Evolutionary conservation across 2,113 vertebrate species (phyloP).

Genomic region (Psettodes erumei): DNA sequence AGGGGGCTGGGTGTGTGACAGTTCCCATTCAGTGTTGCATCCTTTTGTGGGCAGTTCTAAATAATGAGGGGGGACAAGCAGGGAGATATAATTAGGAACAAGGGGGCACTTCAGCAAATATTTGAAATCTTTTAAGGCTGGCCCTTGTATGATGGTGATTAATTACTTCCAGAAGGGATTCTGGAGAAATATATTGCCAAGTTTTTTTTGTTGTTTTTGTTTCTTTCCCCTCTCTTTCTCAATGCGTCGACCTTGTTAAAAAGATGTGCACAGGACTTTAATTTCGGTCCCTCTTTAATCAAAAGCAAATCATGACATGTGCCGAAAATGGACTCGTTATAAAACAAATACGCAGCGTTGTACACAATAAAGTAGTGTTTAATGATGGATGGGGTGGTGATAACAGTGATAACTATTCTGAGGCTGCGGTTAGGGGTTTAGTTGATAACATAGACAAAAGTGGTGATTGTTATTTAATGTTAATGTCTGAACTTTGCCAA

Average conservation of each 20-base stretch:
- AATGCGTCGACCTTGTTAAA: slow-evolving; percentile 47
- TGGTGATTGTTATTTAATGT: neutral
- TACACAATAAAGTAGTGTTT: slow-evolving; percentile 60
- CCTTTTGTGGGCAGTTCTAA: slow-evolving; percentile 92
- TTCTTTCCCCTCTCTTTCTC: neutral
- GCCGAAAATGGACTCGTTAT: slow-evolving; percentile 49
- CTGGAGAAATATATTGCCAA: slow-evolving; percentile 67
- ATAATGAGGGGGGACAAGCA: slow-evolving; percentile 94
- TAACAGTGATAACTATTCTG: neutral
- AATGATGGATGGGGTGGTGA: slow-evolving; percentile 8
- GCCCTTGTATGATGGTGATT: slow-evolving; percentile 87
- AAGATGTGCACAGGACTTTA: slow-evolving; percentile 50
- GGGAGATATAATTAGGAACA: slow-evolving; percentile 98
- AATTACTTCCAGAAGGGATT: slow-evolving; percentile 90
- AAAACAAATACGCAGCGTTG: slow-evolving; percentile 49
- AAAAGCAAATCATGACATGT: slow-evolving; percentile 61
- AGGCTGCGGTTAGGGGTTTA: neutral
- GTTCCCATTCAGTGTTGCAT: slow-evolving; percentile 85
- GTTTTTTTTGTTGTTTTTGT: slow-evolving; percentile 37
- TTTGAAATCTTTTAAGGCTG: slow-evolving; percentile 90
- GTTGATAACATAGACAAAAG: neutral
- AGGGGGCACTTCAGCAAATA: slow-evolving; percentile 94
- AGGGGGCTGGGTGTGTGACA: slow-evolving; percentile 72
- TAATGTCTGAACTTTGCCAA: too few species aligned
- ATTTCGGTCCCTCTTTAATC: slow-evolving; percentile 65